These are phyloP conservation scores for Craterocephalus amniculus DNA, from an alignment of 2,797 vertebrate genomes.

Conservation along the genomic window DNA sequence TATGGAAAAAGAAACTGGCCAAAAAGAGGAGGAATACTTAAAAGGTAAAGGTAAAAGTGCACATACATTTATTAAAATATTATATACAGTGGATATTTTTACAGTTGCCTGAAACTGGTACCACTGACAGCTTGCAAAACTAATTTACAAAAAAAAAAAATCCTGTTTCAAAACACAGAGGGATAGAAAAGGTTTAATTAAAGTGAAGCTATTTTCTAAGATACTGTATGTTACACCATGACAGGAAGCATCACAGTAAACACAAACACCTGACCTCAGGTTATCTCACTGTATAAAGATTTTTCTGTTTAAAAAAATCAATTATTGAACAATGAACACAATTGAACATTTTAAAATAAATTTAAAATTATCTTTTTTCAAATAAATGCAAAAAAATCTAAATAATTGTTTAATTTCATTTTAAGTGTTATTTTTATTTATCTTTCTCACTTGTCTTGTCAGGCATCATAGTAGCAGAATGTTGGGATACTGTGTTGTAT, in stretches of 20 bases:
- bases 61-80: constrained; percentile 7
- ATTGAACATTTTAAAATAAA: no score
- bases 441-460: no score
- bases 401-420: no score
- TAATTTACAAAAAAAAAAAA: background rate
- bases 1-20: no score
- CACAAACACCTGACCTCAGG: constrained; percentile 9
- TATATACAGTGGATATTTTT: background rate
- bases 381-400: no score
- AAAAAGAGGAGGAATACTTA: background rate
- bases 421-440: no score
- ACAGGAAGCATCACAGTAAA: constrained; percentile 1
- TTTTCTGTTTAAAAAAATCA: no score
- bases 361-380: no score
- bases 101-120: background rate
- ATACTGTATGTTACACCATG: background rate
- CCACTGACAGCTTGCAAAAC: constrained; percentile 9
- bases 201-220: background rate
- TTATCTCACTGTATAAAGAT: constrained; percentile 6
- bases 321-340: no score
- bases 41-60: constrained; percentile 1
- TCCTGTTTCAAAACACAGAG: background rate
- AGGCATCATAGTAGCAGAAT: no score
- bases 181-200: background rate
- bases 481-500: no score